These are phyloP conservation scores for Mesorhabditis belari DNA, from an alignment of 2,888 invertebrate species.

Conservation along the genomic window DNA sequence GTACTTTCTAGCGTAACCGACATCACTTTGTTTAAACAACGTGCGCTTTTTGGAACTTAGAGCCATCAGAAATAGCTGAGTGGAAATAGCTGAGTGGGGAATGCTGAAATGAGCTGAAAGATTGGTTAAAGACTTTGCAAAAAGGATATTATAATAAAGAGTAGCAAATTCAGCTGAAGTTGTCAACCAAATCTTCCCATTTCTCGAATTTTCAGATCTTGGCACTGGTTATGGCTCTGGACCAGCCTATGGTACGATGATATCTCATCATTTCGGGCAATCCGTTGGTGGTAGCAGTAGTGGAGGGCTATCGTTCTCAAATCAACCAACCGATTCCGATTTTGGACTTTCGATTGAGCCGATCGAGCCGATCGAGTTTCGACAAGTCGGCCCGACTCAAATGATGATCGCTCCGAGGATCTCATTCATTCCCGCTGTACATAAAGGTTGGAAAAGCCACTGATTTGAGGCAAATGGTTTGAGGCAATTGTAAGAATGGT, in stretches of 20 bases:
- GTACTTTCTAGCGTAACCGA: too few species aligned
- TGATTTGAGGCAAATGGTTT: too few species aligned
- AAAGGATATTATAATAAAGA: not conserved
- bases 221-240: not conserved
- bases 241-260: not conserved
- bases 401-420: not conserved
- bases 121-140: too few species aligned
- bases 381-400: not conserved
- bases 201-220: not conserved
- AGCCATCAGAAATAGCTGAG: too few species aligned
- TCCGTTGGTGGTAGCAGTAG: too few species aligned
- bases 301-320: not conserved
- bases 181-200: not conserved
- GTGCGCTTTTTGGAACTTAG: too few species aligned
- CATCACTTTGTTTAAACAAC: too few species aligned
- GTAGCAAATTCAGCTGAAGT: not conserved
- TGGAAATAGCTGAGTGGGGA: too few species aligned
- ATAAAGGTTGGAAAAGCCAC: not conserved
- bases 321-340: not conserved
- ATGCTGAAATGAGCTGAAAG: too few species aligned
- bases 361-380: not conserved
- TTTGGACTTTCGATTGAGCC: not conserved
- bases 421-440: not conserved
- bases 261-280: not conserved
- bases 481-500: too few species aligned